Evolutionary conservation across 1,140 invertebrate species (phyloP).

Genomic region (Bombus affinis): DNA sequence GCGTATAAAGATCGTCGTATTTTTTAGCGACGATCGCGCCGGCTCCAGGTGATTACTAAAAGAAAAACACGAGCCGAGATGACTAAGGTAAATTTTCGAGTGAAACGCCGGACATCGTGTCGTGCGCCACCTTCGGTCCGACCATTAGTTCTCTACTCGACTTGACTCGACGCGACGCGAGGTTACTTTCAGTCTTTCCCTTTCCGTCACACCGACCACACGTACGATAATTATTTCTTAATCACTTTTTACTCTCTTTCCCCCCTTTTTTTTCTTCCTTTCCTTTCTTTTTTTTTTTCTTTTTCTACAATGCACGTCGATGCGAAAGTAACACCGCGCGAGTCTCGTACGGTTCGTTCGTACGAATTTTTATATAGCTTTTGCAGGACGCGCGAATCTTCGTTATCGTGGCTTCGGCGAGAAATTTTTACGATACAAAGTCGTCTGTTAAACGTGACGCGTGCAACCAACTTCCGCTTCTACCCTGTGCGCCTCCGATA

Average conservation of each 20-base stretch:
- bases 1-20: slow-evolving; percentile 1
- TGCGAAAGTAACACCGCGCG: background rate
- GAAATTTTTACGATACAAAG: background rate
- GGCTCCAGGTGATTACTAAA: background rate
- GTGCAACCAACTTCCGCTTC: background rate
- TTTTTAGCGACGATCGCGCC: background rate
- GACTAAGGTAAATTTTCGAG: slow-evolving; percentile 15
- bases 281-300: background rate
- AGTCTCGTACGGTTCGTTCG: too few relatives aligned
- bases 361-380: too few relatives aligned
- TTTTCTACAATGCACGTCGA: background rate
- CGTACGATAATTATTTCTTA: slow-evolving; percentile 1
- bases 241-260: background rate
- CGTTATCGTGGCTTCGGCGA: background rate
- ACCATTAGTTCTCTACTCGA: slow-evolving; percentile 1
- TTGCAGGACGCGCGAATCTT: too few relatives aligned
- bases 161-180: background rate
- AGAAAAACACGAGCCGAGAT: slow-evolving; percentile 5
- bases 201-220: background rate
- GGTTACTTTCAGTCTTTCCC: background rate
- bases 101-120: background rate
- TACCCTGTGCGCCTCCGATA: too few relatives aligned
- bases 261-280: too few relatives aligned
- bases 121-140: background rate
- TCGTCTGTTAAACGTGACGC: background rate